A percentile compares a stretch with the other conserved stretches of the same genome.
Conservation (phyloP, 2,113 vertebrate genomes). For the Ictalurus punctatus region DNA sequence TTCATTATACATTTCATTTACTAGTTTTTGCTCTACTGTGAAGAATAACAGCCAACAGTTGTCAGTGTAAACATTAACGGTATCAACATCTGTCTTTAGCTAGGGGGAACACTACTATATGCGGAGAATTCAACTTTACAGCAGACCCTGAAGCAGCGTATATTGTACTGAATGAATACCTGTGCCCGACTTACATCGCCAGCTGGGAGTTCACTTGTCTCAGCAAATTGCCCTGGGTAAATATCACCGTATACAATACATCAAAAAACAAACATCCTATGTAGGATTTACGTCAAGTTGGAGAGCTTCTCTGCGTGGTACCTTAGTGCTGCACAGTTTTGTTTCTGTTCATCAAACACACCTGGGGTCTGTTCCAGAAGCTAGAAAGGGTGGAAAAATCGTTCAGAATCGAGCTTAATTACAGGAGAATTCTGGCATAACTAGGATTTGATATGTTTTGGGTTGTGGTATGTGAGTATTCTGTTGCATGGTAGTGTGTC, state of each 20-base stretch:
- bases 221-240: constrained; percentile 74
- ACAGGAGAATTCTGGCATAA: not conserved
- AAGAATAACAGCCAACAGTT: not conserved
- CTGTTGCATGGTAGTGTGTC: not conserved
- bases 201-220: constrained; percentile 78
- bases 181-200: constrained; percentile 74
- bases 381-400: not conserved
- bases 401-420: not conserved
- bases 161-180: constrained; percentile 74
- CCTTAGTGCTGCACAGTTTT: not conserved
- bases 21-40: not conserved
- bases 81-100: constrained; percentile 57
- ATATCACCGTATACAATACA: constrained; percentile 32
- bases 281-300: not conserved
- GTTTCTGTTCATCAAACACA: not conserved
- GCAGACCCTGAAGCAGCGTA: constrained; percentile 79
- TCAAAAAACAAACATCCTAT: not conserved
- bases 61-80: not conserved
- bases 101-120: constrained; percentile 74
- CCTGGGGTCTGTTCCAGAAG: not conserved
- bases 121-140: constrained; percentile 77
- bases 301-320: not conserved
- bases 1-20: not conserved
- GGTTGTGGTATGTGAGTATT: not conserved
- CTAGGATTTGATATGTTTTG: not conserved